A percentile compares a stretch with the other conserved stretches of the same genome.
Conservation (phyloP, 2,113 vertebrate species). For the Dipodomys stephensi region DNA sequence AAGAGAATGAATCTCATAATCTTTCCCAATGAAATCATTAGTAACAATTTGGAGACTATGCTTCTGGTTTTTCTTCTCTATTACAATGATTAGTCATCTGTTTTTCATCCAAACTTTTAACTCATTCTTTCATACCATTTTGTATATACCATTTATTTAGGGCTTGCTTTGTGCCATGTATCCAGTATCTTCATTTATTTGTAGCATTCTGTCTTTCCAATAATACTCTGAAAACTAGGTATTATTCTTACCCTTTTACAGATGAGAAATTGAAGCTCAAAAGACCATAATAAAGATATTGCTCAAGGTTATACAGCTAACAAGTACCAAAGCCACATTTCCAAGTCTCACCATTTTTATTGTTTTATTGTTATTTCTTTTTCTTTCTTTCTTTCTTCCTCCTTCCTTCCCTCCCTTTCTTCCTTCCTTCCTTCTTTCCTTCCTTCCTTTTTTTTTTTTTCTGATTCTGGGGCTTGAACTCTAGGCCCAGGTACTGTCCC, state of each 20-base stretch:
- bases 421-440: too few species aligned
- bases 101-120: neutral
- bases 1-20: neutral
- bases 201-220: neutral
- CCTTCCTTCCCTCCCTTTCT: rapidly evolving
- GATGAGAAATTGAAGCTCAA: slow-evolving; percentile 19
- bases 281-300: neutral
- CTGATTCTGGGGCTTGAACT: too few species aligned
- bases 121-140: neutral
- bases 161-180: neutral
- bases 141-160: neutral
- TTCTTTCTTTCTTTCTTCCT: too few species aligned
- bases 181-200: neutral
- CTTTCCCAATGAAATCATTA: neutral
- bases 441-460: too few species aligned
- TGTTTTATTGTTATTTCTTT: too few species aligned
- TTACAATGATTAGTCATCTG: neutral
- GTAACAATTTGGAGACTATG: neutral
- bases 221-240: neutral
- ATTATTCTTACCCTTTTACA: slow-evolving; percentile 26
- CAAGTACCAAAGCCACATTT: neutral
- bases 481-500: too few species aligned
- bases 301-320: slow-evolving; percentile 21
- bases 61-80: slow-evolving; percentile 6
- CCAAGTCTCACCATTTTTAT: neutral